Conservation (phyloP, 2,888 invertebrate species). For the Trilocha varians region DNA sequence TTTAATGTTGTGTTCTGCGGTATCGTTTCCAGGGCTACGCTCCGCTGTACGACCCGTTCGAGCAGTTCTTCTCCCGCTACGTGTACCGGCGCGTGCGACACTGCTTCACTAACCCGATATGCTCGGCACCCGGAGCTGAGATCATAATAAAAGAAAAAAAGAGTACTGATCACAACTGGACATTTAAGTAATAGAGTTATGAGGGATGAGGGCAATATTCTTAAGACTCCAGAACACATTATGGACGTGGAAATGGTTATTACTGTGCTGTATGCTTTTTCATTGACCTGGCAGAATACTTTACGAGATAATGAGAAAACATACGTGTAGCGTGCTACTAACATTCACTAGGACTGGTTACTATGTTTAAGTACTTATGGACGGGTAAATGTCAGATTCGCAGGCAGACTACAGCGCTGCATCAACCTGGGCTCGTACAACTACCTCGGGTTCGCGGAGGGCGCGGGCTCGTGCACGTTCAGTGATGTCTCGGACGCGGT, state of each 20-base stretch:
- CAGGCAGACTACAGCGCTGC: constrained; percentile 86
- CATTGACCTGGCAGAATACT: too few species aligned
- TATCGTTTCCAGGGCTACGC: constrained; percentile 85
- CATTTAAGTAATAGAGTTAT: constrained; percentile 91
- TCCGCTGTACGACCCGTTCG: constrained; percentile 87
- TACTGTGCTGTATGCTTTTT: too few species aligned
- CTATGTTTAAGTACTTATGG: too few species aligned
- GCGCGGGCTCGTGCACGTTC: constrained; percentile 80
- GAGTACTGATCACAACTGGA: constrained; percentile 93
- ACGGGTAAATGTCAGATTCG: constrained; percentile 82
- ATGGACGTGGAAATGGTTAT: too few species aligned
- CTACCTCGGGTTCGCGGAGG: constrained; percentile 96
- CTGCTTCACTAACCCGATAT: constrained; percentile 96
- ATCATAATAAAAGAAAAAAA: constrained; percentile 88
- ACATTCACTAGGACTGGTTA: too few species aligned
- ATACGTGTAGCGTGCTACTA: too few species aligned
- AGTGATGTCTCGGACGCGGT: constrained; percentile 69
- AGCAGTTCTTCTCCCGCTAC: constrained; percentile 92
- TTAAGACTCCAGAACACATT: too few species aligned
- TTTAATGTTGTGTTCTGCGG: too few species aligned
- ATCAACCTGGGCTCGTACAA: constrained; percentile 98
- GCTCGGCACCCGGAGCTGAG: constrained; percentile 92
- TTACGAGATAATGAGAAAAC: too few species aligned
- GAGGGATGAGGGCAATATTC: too few species aligned
- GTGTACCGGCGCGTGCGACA: constrained; percentile 94